These are phyloP conservation scores for Epizoanthus scotinus DNA, from an alignment of 92 coral and sea anemone genomes.

Conservation along the genomic window DNA sequence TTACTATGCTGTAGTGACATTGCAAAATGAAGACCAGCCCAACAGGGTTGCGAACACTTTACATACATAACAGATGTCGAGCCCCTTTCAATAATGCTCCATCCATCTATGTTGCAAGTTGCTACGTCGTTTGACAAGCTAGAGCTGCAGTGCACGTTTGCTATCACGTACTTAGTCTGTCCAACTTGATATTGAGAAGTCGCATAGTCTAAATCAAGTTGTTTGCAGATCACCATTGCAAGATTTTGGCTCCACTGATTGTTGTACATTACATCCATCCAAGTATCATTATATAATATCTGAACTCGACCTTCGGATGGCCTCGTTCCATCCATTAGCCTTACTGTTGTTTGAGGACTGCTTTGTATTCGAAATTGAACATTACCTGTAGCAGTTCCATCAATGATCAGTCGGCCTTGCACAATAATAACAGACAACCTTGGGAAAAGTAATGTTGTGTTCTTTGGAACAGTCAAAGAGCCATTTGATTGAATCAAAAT, in stretches of 20 bases:
- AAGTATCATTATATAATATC: slow-evolving; percentile 34
- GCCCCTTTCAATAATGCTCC: slow-evolving; percentile 20
- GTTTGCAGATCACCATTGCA: slow-evolving; percentile 49
- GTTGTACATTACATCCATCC: slow-evolving; percentile 46
- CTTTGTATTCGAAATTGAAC: slow-evolving; percentile 16
- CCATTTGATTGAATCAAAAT: slow-evolving; percentile 54
- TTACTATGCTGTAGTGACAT: slow-evolving; percentile 32
- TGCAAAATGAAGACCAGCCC: slow-evolving; percentile 56
- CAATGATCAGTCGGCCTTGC: slow-evolving; percentile 51
- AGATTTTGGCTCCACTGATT: slow-evolving; percentile 9
- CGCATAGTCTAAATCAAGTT: slow-evolving; percentile 37
- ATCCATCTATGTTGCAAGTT: slow-evolving; percentile 20
- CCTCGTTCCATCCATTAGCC: slow-evolving; percentile 46
- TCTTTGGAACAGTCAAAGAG: slow-evolving; percentile 44
- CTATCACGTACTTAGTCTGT: not conserved
- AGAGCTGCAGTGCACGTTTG: slow-evolving; percentile 26
- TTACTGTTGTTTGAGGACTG: not conserved
- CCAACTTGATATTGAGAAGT: not conserved
- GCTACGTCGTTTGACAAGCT: slow-evolving; percentile 16
- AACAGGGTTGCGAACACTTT: slow-evolving; percentile 44
- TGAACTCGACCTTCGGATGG: slow-evolving; percentile 60
- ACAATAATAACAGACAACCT: slow-evolving; percentile 47
- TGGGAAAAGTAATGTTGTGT: slow-evolving; percentile 50
- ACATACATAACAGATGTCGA: slow-evolving; percentile 14
- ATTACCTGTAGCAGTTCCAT: slow-evolving; percentile 42